Evolutionary conservation across 92 coral and sea anemone genomes (phyloP).

Genomic region (Montipora capitata): DNA sequence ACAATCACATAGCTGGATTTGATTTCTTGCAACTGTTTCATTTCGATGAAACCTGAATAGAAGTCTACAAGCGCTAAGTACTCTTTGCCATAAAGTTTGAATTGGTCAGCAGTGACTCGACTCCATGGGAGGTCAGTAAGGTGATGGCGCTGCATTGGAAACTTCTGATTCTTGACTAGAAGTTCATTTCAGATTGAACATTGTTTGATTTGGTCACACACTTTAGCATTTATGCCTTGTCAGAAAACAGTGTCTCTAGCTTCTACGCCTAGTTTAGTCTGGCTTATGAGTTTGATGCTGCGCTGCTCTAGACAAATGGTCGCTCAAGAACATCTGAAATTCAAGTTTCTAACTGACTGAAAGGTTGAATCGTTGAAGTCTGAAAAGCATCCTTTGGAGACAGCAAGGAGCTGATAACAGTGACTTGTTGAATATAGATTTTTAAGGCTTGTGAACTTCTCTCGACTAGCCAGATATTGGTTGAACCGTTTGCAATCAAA

Average conservation of each 20-base stretch:
- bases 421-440: slow-evolving; percentile 46
- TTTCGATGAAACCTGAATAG: slow-evolving; percentile 33
- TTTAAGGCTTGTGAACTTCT: slow-evolving; percentile 42
- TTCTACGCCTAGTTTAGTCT: slow-evolving; percentile 9
- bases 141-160: slow-evolving; percentile 39
- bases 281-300: slow-evolving; percentile 16
- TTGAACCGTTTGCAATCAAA: neutral
- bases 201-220: too few relatives aligned
- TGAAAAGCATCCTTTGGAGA: slow-evolving; percentile 60
- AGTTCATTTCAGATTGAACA: too few relatives aligned
- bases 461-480: slow-evolving; percentile 43
- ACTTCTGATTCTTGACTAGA: slow-evolving; percentile 13
- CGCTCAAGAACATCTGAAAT: slow-evolving; percentile 63
- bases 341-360: slow-evolving; percentile 71
- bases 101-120: slow-evolving; percentile 32
- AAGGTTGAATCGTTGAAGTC: slow-evolving; percentile 63
- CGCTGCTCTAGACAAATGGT: slow-evolving; percentile 68
- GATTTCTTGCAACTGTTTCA: slow-evolving; percentile 17
- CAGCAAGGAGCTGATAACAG: slow-evolving; percentile 45
- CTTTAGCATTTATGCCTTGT: too few relatives aligned
- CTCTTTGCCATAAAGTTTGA: slow-evolving; percentile 22
- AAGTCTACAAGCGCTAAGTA: slow-evolving; percentile 17
- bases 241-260: too few relatives aligned
- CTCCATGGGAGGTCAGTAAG: slow-evolving; percentile 65
- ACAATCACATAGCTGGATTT: slow-evolving; percentile 27